Evolutionary conservation across 2,113 vertebrate genomes (phyloP), one percentile per base, ranked within the genome.

Genomic region (Alligator sinensis): DNA sequence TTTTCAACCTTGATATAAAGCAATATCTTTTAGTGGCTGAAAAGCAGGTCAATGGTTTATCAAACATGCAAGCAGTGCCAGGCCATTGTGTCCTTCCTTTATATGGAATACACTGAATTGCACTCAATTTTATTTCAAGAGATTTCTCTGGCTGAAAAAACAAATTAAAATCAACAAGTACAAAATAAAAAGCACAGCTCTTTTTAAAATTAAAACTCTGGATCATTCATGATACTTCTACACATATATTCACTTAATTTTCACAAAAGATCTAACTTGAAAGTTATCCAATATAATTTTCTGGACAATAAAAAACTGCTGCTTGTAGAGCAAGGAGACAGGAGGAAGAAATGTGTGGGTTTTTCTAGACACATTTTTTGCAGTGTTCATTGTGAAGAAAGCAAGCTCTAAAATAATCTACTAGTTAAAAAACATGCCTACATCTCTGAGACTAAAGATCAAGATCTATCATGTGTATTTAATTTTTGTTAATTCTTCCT

Each of bases 1-100:
- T 10, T 82, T 93, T 92, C 70, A 91, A 68, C 82, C 60, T 76
- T 80, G 75, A 61, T 82, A 57, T n/a, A 64, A 47, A 25, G 47
- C 13, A 38, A 38, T 19, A 15, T 80, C 6, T 87, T 70, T 76
- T 81, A 77, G 72, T 55, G 19, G 9, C 34, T 88, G 63, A 88
- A 91, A 70, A 79, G 5, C 3, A 24, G 6, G 5, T 28, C 58
- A 84, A 47, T 59, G 1, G 12, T 84, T 89, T 21, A 28, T 79
- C 63, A 91, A 91, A 87, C 86, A 2, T 28, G 77, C 28, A 74
- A 79, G 59, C 13, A 27, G 3, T 47, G 16, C 19, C 55, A 22
- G 59, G 64, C 4, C 3, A 3, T 58, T 83, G 72, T 19, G 82
- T 16, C 22, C 79, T 93, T 28, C 24, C 1, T 19, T 47, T 54